Percentiles rank a stretch among this genome's conserved stretches.
Conservation (phyloP, 2,113 vertebrate species). For the Laticauda colubrina region DNA sequence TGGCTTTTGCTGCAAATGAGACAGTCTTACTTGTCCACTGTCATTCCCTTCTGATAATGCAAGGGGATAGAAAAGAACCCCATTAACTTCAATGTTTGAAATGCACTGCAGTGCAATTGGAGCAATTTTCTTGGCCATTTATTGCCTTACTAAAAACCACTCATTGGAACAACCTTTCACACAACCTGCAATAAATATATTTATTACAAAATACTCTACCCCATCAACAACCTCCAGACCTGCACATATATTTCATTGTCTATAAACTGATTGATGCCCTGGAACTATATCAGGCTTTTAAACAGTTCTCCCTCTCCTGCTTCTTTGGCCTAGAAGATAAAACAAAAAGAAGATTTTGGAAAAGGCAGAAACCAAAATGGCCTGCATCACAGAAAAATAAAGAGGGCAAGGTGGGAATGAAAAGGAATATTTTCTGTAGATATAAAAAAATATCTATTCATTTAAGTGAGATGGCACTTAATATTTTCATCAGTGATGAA, state of each 20-base stretch:
- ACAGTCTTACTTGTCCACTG: rapidly evolving
- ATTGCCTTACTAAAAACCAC: constrained; percentile 31
- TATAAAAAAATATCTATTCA: neutral
- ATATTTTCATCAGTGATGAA: neutral
- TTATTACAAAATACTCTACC: constrained; percentile 33
- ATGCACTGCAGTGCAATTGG: neutral
- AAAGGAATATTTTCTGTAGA: neutral
- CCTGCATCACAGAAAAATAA: neutral
- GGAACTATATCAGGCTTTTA: neutral
- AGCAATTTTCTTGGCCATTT: constrained; percentile 42
- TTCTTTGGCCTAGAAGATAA: neutral
- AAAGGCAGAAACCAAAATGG: neutral
- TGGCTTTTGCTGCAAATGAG: neutral
- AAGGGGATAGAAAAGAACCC: neutral
- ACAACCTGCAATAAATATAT: constrained; percentile 19
- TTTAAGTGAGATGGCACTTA: neutral
- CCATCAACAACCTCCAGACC: constrained; percentile 9
- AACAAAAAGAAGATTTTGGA: neutral
- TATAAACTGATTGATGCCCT: constrained; percentile 25
- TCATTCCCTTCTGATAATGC: neutral
- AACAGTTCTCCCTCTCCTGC: neutral
- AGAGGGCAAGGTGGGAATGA: neutral
- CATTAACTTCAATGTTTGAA: neutral
- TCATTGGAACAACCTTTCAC: constrained; percentile 28
- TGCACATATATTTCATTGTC: constrained; percentile 22